Evolutionary conservation across 2,888 invertebrate genomes (phyloP), one percentile per base, ranked within the genome.

Genomic region (Scelioninae gen. 2): DNA sequence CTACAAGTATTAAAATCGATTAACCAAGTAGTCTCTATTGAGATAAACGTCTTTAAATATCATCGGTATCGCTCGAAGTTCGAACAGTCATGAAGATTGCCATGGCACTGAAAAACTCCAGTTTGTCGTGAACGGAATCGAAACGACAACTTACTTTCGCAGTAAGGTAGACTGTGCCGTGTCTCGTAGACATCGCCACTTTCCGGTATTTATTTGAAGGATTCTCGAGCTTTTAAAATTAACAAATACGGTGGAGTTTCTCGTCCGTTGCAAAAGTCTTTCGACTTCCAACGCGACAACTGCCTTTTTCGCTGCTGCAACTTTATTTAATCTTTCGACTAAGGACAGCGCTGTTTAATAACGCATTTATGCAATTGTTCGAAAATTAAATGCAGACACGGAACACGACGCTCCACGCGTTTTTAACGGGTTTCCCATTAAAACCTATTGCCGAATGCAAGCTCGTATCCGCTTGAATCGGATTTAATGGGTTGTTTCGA

Each of bases 71-170:
- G 1, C 88, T 90, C 64, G 93, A 95, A 84, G 96, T 96, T 0
- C 94, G 95, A 86, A 94, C 94, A 90, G 94, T 94, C 0, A 90
- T 96, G 91, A 95, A 96, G 86, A 95, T 96, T 10, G 95, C 96
- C 0, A 92, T 95, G 88, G 95, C 96, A 80, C 86, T 96, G 16
- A 89, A 90, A 82, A 88, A 92, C 87, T 89, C 91, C 70, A 94
- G 94, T 75, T 94, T 96, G 1, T 92, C 92, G 0, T 97, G 96
- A 96, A 90, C 91, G 0, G 94, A 95, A 86, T 93, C 96, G 0
- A 96, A 96, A 83, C 90, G 93, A 25, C 93, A 95, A 79, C 89
- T 68, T 92, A 92, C 82, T 95, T 95, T 85, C 84, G 94, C 37
- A 92, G 92, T 79, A n/a, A n/a, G n/a, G n/a, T n/a, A n/a, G n/a